phyloP scores from a whole-genome alignment of 1,140 invertebrate genomes.

The Periplaneta americana region DNA sequence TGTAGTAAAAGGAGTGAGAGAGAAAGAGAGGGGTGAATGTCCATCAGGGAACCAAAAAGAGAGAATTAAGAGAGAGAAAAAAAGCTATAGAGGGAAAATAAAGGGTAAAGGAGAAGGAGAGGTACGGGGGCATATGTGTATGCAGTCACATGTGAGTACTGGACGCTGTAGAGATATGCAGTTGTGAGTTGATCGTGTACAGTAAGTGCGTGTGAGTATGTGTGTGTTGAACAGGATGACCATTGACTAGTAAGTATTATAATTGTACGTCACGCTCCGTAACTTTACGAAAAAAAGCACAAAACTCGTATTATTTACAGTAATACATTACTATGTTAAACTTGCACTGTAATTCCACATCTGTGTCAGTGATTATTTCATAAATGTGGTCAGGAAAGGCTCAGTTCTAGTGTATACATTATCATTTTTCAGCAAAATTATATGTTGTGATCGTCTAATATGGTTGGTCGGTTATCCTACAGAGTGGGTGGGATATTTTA shows the following conservation, averaged over 20 bases:
- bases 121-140: neutral
- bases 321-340: neutral
- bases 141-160: neutral
- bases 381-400: neutral
- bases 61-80: neutral
- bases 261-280: neutral
- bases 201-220: neutral
- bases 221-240: no score
- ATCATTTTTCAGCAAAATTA: no score
- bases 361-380: neutral
- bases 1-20: neutral
- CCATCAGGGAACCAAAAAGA: neutral
- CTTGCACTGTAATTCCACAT: neutral
- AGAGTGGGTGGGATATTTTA: no score
- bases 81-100: neutral
- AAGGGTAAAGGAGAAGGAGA: neutral
- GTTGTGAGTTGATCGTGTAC: no score
- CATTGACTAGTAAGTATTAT: neutral
- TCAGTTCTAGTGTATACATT: neutral
- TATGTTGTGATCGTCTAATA: no score
- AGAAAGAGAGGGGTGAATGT: neutral
- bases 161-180: neutral
- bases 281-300: neutral
- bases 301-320: no score
- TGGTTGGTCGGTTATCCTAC: no score